Evolutionary conservation across 2,113 vertebrate species (phyloP).

Genomic region (Chunga burmeisteri): DNA sequence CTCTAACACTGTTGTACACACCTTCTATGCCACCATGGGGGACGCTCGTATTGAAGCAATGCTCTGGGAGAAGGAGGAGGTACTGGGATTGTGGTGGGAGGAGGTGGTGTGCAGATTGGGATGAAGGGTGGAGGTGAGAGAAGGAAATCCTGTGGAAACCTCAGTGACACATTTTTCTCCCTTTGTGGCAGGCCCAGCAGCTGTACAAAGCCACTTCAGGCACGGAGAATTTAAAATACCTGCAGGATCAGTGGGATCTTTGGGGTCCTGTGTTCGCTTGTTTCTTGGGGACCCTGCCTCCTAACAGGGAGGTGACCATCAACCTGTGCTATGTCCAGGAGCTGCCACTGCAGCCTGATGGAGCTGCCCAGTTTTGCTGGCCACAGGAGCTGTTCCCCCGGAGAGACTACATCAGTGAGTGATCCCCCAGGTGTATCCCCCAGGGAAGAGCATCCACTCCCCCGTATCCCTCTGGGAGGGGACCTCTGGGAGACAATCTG

Average conservation of each 20-base stretch:
- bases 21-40: background rate
- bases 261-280: background rate
- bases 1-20: background rate
- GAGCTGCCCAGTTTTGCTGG: background rate
- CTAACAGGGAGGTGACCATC: background rate
- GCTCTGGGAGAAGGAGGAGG: slow-evolving; percentile 16
- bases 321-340: background rate
- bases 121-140: background rate
- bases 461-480: background rate
- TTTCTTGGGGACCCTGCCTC: background rate
- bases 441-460: background rate
- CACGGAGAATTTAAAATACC: background rate
- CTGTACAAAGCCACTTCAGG: background rate
- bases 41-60: background rate
- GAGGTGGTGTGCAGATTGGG: background rate
- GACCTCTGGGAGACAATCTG: background rate
- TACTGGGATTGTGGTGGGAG: background rate
- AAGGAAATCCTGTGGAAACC: background rate
- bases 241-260: background rate
- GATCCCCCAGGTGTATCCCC: background rate
- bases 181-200: background rate
- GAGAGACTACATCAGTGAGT: background rate
- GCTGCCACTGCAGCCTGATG: background rate
- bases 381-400: fast-evolving
- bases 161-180: background rate